Evolutionary conservation across 2,888 invertebrate genomes (phyloP).

Genomic region (Apamea crenata): DNA sequence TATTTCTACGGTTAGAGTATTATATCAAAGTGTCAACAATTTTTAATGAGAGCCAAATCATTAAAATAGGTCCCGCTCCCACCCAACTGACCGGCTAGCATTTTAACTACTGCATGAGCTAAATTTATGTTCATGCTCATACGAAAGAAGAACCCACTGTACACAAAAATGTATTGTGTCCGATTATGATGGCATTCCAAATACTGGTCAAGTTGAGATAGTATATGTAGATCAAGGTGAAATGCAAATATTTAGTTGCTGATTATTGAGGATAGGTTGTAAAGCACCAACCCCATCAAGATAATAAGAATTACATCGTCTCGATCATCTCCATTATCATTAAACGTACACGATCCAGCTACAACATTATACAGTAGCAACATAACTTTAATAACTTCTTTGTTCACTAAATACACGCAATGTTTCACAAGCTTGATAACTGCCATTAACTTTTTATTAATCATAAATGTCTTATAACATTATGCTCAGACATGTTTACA

Average conservation of each 20-base stretch:
- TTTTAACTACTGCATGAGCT: too few relatives aligned
- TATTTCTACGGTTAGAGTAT: too few relatives aligned
- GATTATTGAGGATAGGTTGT: neutral
- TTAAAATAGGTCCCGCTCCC: too few relatives aligned
- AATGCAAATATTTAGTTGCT: neutral
- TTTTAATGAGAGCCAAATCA: too few relatives aligned
- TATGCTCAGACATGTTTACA: constrained; percentile 26
- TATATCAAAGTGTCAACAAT: too few relatives aligned
- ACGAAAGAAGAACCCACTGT: neutral
- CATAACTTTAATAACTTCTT: constrained; percentile 15
- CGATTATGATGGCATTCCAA: neutral
- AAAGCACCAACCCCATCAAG: neutral
- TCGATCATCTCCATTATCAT: neutral
- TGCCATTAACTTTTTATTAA: constrained; percentile 45
- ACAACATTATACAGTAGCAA: constrained; percentile 18
- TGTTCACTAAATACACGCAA: constrained; percentile 46
- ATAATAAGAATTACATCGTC: neutral
- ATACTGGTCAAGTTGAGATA: neutral
- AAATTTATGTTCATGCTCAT: neutral
- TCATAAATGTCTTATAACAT: constrained; percentile 46
- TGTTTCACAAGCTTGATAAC: constrained; percentile 13
- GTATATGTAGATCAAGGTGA: too few relatives aligned
- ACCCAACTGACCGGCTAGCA: too few relatives aligned
- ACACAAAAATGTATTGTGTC: neutral
- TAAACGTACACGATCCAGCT: neutral